These are phyloP conservation scores for Tenodera sinensis DNA, from an alignment of 2,888 invertebrate genomes.

Conservation along the genomic window DNA sequence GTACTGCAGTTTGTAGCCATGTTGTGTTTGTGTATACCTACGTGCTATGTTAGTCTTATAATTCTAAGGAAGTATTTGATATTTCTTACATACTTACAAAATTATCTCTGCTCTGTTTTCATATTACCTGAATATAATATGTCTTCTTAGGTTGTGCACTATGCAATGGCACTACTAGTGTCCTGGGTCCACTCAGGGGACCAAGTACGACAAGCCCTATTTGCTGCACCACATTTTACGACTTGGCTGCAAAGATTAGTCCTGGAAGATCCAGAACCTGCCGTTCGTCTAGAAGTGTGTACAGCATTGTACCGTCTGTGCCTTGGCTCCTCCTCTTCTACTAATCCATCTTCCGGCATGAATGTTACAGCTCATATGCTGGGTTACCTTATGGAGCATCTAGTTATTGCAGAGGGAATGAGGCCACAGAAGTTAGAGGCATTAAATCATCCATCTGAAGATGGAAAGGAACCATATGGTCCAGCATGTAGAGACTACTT, in stretches of 20 bases:
- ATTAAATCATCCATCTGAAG: constrained; percentile 61
- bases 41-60: too few species aligned
- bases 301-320: constrained; percentile 88
- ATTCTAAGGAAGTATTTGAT: too few species aligned
- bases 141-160: constrained; percentile 68
- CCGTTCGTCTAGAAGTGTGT: constrained; percentile 86
- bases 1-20: too few species aligned
- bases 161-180: constrained; percentile 86
- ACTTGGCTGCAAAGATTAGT: constrained; percentile 80
- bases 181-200: constrained; percentile 89
- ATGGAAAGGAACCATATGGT: constrained; percentile 91
- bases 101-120: too few species aligned
- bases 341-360: constrained; percentile 41
- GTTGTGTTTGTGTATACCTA: too few species aligned
- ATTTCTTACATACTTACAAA: too few species aligned
- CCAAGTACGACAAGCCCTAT: constrained; percentile 70
- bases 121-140: too few species aligned
- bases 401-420: constrained; percentile 84
- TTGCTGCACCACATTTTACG: constrained; percentile 66
- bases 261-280: constrained; percentile 88
- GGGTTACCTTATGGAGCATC: constrained; percentile 73
- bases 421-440: constrained; percentile 58
- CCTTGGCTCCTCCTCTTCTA: constrained; percentile 59
- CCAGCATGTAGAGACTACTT: constrained; percentile 94
- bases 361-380: constrained; percentile 73